Evolutionary conservation across 1,140 invertebrate species (phyloP).

Genomic region (Pentalonia nigronervosa): DNA sequence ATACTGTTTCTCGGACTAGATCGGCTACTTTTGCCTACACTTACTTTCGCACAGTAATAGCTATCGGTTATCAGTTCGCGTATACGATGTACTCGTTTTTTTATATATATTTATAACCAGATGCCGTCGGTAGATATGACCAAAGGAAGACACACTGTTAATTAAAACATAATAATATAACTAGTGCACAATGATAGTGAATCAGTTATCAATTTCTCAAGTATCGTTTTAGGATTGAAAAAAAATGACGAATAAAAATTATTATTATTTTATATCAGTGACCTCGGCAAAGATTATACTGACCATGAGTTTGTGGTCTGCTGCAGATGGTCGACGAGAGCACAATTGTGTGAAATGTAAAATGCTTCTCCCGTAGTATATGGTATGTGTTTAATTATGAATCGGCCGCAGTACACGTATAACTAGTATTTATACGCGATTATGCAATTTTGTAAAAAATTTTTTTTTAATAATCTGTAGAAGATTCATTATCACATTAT

Average conservation of each 20-base stretch:
- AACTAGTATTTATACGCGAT: not conserved
- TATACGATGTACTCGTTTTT: not conserved
- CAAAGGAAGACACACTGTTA: not conserved
- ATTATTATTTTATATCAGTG: not conserved
- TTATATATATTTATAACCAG: not conserved
- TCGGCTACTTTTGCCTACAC: not conserved
- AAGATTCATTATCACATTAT: not conserved
- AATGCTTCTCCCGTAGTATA: not conserved
- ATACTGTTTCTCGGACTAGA: too few relatives aligned
- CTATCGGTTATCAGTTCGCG: not conserved
- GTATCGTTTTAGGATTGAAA: not conserved
- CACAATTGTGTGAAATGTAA: not conserved
- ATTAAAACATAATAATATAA: not conserved
- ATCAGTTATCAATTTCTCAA: not conserved
- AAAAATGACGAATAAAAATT: not conserved
- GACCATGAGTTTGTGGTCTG: not conserved
- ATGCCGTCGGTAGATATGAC: not conserved
- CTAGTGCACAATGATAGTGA: not conserved
- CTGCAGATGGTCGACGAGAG: not conserved
- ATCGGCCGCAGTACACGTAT: not conserved
- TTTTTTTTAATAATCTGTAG: not conserved
- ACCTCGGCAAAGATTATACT: not conserved
- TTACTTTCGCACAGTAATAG: not conserved
- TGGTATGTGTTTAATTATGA: not conserved
- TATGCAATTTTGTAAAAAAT: not conserved